phyloP scores from a whole-genome alignment of 2,888 invertebrate genomes.

The Epirrhoe alternata region DNA sequence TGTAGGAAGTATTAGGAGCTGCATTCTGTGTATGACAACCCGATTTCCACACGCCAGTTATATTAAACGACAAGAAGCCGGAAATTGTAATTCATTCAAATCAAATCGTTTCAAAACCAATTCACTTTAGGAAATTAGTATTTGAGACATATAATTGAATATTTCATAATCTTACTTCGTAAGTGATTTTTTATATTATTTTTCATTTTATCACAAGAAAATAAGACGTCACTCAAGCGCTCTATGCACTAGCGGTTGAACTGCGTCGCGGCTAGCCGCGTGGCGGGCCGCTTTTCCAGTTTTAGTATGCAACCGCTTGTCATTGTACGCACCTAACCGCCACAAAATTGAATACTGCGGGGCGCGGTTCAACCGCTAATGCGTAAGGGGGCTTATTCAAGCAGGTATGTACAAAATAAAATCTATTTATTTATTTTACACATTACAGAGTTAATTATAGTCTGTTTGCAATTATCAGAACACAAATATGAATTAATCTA shows the following conservation, averaged over 20 bases:
- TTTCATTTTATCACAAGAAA: not conserved
- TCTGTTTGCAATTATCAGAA: not conserved
- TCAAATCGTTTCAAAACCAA: slow-evolving; percentile 29
- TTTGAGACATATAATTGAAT: slow-evolving; percentile 22
- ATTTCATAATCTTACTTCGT: not conserved
- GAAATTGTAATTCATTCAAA: slow-evolving; percentile 31
- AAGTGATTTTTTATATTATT: not conserved
- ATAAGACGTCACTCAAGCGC: no score
- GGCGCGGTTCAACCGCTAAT: no score
- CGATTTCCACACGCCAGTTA: slow-evolving; percentile 10
- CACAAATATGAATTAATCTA: not conserved
- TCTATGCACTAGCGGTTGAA: no score
- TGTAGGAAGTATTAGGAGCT: not conserved
- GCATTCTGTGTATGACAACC: slow-evolving; percentile 17
- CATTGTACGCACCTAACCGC: no score
- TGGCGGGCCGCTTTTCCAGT: no score
- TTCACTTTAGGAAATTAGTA: slow-evolving; percentile 17
- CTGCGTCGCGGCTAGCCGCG: no score
- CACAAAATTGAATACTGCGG: no score
- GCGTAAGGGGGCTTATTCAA: no score
- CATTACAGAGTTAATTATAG: no score
- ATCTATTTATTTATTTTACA: no score
- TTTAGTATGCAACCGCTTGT: no score
- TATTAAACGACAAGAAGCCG: slow-evolving; percentile 11
- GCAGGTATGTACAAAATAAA: no score